A percentile compares a stretch with the other conserved stretches of the same genome.
These are phyloP conservation scores for Cylloceria caligata DNA, from an alignment of 2,888 invertebrate genomes.

Conservation along the genomic window DNA sequence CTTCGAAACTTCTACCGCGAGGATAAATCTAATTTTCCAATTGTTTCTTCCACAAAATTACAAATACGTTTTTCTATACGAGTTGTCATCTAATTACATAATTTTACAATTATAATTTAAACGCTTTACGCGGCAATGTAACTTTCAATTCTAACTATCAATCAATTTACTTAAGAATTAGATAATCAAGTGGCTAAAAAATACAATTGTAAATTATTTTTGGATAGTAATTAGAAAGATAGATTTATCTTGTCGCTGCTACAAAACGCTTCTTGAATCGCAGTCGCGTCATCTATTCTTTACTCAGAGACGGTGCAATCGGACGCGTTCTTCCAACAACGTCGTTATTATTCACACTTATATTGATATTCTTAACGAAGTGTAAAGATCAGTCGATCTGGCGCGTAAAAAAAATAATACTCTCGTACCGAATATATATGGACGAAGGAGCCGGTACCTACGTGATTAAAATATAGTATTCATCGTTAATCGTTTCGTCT, in stretches of 20 bases:
- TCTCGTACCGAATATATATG: slow-evolving; percentile 63
- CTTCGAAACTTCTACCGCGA: slow-evolving; percentile 9
- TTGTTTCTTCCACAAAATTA: slow-evolving; percentile 4
- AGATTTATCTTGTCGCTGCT: slow-evolving; percentile 23
- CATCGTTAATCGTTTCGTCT: slow-evolving; percentile 55
- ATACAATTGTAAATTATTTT: slow-evolving; percentile 30
- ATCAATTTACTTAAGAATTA: slow-evolving; percentile 27
- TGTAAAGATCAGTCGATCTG: slow-evolving; percentile 67
- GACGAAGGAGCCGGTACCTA: slow-evolving; percentile 60
- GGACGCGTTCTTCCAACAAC: slow-evolving; percentile 43
- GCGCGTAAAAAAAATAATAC: slow-evolving; percentile 71
- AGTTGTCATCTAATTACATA: slow-evolving; percentile 33
- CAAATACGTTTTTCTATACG: slow-evolving; percentile 14
- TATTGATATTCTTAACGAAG: slow-evolving; percentile 59
- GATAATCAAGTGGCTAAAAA: slow-evolving; percentile 34
- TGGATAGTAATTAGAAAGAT: slow-evolving; percentile 30
- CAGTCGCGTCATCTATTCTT: neutral
- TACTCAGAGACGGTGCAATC: slow-evolving; percentile 14
- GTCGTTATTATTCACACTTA: slow-evolving; percentile 55
- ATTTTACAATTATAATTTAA: slow-evolving; percentile 31
- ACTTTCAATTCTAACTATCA: slow-evolving; percentile 36
- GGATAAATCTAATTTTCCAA: slow-evolving; percentile 35
- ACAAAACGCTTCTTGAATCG: slow-evolving; percentile 23
- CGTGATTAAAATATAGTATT: slow-evolving; percentile 41
- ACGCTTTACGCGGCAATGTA: slow-evolving; percentile 23